Evolutionary conservation across 2,113 vertebrate species (phyloP).

Genomic region (Pycnonotus jocosus): DNA sequence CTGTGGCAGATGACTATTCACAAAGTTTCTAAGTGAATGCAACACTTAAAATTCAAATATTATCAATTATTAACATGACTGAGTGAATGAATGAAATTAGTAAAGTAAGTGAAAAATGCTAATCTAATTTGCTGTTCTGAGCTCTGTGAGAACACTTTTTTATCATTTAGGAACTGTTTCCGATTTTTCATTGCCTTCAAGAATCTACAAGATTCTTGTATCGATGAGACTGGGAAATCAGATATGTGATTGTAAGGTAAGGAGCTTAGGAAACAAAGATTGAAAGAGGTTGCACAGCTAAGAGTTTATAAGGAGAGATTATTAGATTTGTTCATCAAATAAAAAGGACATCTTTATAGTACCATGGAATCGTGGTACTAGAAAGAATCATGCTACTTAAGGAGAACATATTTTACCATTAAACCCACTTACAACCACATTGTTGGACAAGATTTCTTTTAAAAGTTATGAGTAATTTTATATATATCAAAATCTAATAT

Average conservation of each 20-base stretch:
- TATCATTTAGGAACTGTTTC: not conserved
- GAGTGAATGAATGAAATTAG: not conserved
- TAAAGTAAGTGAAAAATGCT: not conserved
- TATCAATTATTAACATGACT: not conserved
- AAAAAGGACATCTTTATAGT: not conserved
- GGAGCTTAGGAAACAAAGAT: not conserved
- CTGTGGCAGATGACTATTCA: not conserved
- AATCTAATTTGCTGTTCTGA: not conserved
- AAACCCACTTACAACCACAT: not conserved
- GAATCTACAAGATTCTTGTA: not conserved
- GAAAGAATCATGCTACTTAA: not conserved
- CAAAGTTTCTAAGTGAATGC: not conserved
- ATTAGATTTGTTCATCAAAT: not conserved
- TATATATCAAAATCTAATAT: not conserved
- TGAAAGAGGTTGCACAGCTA: not conserved
- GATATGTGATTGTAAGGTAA: not conserved
- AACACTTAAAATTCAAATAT: not conserved
- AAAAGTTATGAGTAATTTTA: not conserved
- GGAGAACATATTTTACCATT: not conserved
- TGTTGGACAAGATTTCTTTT: not conserved
- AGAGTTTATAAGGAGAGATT: not conserved
- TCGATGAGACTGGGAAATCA: not conserved
- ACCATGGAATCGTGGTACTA: not conserved
- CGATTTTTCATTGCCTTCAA: not conserved
- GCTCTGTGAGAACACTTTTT: not conserved